Base-by-base conservation (phyloP, 2,888 invertebrate genomes). In the Sipha maydis region DNA sequence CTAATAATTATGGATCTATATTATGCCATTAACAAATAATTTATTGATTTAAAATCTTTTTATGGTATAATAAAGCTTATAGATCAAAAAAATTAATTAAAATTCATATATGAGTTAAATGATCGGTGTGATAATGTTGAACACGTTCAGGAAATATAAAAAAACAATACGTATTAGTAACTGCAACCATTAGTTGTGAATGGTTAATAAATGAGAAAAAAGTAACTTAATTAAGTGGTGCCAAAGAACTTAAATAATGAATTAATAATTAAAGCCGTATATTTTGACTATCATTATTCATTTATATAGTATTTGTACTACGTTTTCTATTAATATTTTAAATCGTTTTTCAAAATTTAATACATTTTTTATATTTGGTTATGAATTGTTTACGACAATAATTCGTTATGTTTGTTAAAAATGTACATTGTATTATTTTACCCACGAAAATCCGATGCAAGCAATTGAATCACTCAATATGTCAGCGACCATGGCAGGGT, bases 361-460 rank as follows among this genome's bases (percentile, higher is more conserved):
- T 61, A 0, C 0, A 61, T 61, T 61, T 25, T 61, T 61, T 25
- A 61, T 61, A 61, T 61, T 25, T 61, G 8, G 25, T 4, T 4
- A 19, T 61, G 25, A 7, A 61, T 61, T 61, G 8, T 61, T 21
- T 25, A 61, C 61, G 25, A 0, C 3, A 4, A 25, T 61, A 25
- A 7, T 7, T 61, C 25, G 25, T 48, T 48, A 48, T 14, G 11
- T 1, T 48, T 48, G 61, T 25, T 61, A 61, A 61, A 56, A 61
- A 61, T 61, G 21, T 28, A 14, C 25, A 31, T 25, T 31, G 11
- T 31, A 71, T 71, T 28, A 31, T 93, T 92, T 17, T 93, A 98
- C 98, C 98, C 98, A 99, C 48, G 97, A 95, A 92, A 99, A 99
- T 90, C 98, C 98, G 90, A 99, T 98, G 92, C 98, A 98, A 7